Percentiles rank a stretch among this genome's conserved stretches.
Evolutionary conservation across 1,140 invertebrate species (phyloP).

Genomic region (Drosophila burlai): DNA sequence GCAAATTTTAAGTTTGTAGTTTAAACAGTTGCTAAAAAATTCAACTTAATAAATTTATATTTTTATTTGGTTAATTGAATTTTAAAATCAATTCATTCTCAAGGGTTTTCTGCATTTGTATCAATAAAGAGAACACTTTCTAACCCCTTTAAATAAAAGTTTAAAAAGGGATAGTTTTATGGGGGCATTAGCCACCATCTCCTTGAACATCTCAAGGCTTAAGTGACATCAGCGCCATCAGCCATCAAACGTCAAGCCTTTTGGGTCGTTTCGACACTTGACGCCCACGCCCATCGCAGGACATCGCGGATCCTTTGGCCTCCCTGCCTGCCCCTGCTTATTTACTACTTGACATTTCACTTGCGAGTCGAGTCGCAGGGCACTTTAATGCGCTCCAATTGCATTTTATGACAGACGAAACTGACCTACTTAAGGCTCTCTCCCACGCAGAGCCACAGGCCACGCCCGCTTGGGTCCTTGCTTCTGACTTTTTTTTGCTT

Average conservation of each 20-base stretch:
- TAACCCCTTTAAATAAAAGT: neutral
- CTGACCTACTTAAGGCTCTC: constrained; percentile 76
- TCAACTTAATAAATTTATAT: neutral
- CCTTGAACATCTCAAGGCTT: constrained; percentile 8
- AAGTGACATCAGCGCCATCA: constrained; percentile 33
- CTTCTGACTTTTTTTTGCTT: neutral
- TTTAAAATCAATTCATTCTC: neutral
- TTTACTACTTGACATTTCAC: constrained; percentile 80
- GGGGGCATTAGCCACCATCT: constrained; percentile 6
- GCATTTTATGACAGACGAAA: constrained; percentile 79
- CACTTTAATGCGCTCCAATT: constrained; percentile 79
- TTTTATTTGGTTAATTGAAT: too few species aligned
- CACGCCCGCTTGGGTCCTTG: constrained; percentile 13
- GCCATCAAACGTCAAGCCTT: constrained; percentile 37
- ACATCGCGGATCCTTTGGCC: constrained; percentile 29
- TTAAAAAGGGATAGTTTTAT: neutral
- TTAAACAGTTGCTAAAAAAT: neutral
- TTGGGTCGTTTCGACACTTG: constrained; percentile 47
- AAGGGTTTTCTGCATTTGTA: neutral
- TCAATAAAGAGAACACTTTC: neutral
- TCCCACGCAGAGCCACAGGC: constrained; percentile 13
- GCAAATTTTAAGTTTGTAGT: neutral
- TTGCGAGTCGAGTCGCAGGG: constrained; percentile 69
- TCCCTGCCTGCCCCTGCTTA: constrained; percentile 40
- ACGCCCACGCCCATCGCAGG: constrained; percentile 35